Base-by-base conservation (phyloP, 2,888 invertebrate genomes). In the Capitulum mitella region DNA sequence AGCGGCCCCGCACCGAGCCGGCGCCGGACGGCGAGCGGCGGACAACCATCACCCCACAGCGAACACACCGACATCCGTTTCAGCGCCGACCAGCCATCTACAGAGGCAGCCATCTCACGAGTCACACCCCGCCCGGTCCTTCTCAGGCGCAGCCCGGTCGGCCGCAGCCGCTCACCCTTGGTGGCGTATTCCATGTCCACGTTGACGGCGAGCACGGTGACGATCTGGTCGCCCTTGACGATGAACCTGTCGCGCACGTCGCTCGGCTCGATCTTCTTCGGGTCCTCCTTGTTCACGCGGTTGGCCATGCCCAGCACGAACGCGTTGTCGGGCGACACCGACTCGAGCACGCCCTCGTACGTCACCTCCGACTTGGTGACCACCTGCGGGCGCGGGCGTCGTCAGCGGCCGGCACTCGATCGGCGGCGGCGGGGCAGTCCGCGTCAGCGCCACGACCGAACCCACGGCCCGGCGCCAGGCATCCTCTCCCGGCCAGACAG, bases 111-210 rank as follows among this genome's bases (percentile, higher is more conserved):
- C n/a, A n/a, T n/a, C n/a, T n/a, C n/a, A n/a, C n/a, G n/a, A n/a
- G n/a, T n/a, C n/a, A n/a, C n/a, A n/a, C n/a, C n/a, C n/a, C n/a
- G n/a, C n/a, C n/a, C n/a, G n/a, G n/a, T n/a, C n/a, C n/a, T n/a
- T n/a, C n/a, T n/a, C n/a, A n/a, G n/a, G n/a, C n/a, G n/a, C n/a
- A n/a, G n/a, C n/a, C 5, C 54, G 22, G 54, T 6, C 54, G 64
- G 16, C 26, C 22, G 40, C 26, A 43, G 22, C 37, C 8, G 26
- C n/a, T 76, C 76, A 79, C 80, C 83, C 87, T 94, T 95, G 85
- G 92, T 92, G 81, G 95, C 95, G 87, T 92, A 95, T 83, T 95
- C 94, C 83, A 95, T 88, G 87, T 97, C 96, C 48, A 94, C 92
- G 87, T 95, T 93, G 85, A 90, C 90, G 77, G 93, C 93, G 82